phyloP scores from a whole-genome alignment of 1,140 invertebrate species.

The Scaptomyza graminum region DNA sequence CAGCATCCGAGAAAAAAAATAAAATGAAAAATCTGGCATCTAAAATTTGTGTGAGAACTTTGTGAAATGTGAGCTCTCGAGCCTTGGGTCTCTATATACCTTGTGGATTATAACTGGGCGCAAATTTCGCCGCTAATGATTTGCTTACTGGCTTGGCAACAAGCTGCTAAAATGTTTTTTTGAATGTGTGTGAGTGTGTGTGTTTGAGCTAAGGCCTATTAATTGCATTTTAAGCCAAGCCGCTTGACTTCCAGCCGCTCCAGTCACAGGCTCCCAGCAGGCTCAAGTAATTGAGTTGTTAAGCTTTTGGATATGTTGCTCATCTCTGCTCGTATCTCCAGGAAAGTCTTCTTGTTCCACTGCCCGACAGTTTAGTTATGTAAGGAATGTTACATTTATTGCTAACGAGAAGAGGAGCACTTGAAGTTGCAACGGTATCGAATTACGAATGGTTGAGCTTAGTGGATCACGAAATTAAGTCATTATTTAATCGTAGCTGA shows the following conservation, averaged over 20 bases:
- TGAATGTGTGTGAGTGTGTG: conserved; percentile 4
- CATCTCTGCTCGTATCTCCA: background rate
- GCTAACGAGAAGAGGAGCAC: conserved; percentile 31
- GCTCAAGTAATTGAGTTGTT: conserved; percentile 57
- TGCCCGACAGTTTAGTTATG: conserved; percentile 17
- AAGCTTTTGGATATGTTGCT: conserved; percentile 22
- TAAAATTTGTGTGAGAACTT: conserved; percentile 77
- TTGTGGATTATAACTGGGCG: conserved; percentile 70
- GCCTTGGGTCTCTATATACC: conserved; percentile 12
- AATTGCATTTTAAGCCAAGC: conserved; percentile 52
- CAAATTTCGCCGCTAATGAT: conserved; percentile 70
- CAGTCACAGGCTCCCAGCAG: conserved; percentile 23
- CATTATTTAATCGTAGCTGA: background rate
- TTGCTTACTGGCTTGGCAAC: conserved; percentile 68
- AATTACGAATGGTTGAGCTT: conserved; percentile 10
- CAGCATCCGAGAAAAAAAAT: conserved; percentile 21
- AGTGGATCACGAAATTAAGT: conserved; percentile 10
- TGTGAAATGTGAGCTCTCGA: conserved; percentile 38
- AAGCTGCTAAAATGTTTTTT: background rate
- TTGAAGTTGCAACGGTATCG: conserved; percentile 7
- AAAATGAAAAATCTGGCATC: conserved; percentile 41
- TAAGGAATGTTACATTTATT: conserved; percentile 34
- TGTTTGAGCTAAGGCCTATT: conserved; percentile 36
- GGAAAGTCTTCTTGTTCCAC: background rate
- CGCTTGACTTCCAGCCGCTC: background rate